These are phyloP conservation scores for Aphodius sticticus DNA, from an alignment of 2,888 invertebrate species.

Conservation along the genomic window DNA sequence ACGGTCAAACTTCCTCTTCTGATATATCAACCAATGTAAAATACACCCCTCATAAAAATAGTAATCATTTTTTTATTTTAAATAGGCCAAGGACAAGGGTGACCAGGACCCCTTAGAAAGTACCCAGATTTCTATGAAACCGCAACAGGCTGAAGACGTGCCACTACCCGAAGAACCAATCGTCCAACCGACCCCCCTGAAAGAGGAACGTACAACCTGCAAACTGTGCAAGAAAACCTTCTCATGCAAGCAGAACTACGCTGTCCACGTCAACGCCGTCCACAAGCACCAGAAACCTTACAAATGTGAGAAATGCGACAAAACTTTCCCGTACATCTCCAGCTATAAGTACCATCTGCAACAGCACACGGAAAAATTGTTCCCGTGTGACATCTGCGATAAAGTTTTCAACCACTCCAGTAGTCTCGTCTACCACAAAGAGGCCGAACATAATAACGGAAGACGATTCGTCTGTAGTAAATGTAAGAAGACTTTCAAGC, in stretches of 20 bases:
- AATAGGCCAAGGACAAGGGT: no score
- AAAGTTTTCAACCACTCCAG: conserved; percentile 76
- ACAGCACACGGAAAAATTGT: conserved; percentile 63
- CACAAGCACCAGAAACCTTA: conserved; percentile 68
- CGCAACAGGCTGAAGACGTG: not conserved
- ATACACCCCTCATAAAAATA: no score
- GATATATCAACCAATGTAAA: no score
- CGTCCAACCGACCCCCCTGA: not conserved
- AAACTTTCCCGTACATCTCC: conserved; percentile 68
- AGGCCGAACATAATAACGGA: conserved; percentile 70
- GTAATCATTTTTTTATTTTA: no score
- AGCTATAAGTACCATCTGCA: conserved; percentile 66
- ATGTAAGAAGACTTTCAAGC: conserved; percentile 79
- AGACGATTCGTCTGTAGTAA: conserved; percentile 76
- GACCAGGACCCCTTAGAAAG: not conserved
- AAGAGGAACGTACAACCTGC: conserved; percentile 55
- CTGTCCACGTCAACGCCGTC: conserved; percentile 67
- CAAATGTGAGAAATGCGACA: conserved; percentile 67
- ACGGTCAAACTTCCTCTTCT: no score
- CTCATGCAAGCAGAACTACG: conserved; percentile 67
- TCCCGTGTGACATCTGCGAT: conserved; percentile 73
- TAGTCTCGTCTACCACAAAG: conserved; percentile 78
- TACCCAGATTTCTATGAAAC: not conserved
- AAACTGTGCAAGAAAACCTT: conserved; percentile 69
- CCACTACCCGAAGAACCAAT: not conserved